A percentile compares a stretch with the other conserved stretches of the same genome.
Evolutionary conservation across 2,113 vertebrate genomes (phyloP).

Genomic region (Lanius collurio): DNA sequence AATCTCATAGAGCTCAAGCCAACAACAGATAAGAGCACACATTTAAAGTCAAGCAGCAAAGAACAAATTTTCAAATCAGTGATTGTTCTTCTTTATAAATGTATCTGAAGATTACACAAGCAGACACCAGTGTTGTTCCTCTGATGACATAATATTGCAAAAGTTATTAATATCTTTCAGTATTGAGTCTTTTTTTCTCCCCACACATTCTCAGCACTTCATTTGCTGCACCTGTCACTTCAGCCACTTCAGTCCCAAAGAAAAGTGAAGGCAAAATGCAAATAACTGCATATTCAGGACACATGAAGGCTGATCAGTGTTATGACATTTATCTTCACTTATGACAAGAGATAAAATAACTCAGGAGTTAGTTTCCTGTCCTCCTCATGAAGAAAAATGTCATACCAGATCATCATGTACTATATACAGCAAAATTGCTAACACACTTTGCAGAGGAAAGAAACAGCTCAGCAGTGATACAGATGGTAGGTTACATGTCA

Average conservation of each 20-base stretch:
- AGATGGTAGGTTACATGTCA: not conserved
- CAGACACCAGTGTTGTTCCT: conserved; percentile 8
- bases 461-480: not conserved
- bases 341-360: conserved; percentile 27
- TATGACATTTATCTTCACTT: conserved; percentile 59
- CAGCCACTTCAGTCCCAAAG: conserved; percentile 33
- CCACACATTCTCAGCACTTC: not conserved
- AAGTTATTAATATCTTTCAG: conserved; percentile 7
- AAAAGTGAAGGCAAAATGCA: conserved; percentile 42
- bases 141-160: not conserved
- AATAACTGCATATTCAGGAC: conserved; percentile 27
- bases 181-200: not conserved
- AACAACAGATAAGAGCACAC: not conserved
- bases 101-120: not conserved
- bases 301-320: conserved; percentile 36
- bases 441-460: not conserved
- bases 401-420: not conserved
- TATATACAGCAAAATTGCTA: not conserved
- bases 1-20: not conserved
- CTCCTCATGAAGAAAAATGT: not conserved
- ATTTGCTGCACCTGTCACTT: conserved; percentile 45
- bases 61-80: not conserved
- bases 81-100: not conserved
- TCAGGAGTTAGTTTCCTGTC: not conserved
- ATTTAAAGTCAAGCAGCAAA: not conserved